phyloP scores from a whole-genome alignment of 2,797 vertebrate species.

The Catostomus latipinnis region DNA sequence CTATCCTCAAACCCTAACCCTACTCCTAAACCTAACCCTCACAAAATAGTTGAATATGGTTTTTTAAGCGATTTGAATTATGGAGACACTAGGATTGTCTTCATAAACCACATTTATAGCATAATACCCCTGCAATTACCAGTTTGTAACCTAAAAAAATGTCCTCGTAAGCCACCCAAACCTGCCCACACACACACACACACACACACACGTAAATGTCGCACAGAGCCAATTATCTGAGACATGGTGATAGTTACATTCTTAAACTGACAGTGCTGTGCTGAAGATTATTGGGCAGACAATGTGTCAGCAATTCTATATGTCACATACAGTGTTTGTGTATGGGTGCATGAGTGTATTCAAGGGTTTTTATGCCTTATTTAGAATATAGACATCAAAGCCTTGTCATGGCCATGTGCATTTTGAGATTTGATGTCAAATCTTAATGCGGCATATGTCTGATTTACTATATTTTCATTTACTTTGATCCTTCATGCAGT shows the following conservation, averaged over 20 bases:
- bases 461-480: not conserved
- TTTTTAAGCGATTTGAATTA: too few relatives aligned
- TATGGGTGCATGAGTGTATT: constrained; percentile 12
- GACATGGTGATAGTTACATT: constrained; percentile 47
- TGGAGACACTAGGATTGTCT: too few relatives aligned
- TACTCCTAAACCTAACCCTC: too few relatives aligned
- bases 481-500: constrained; percentile 23
- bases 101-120: too few relatives aligned
- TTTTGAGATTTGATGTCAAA: not conserved
- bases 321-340: constrained; percentile 28
- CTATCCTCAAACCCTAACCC: too few relatives aligned
- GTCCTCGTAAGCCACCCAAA: too few relatives aligned
- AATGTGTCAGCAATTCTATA: constrained; percentile 32
- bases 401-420: not conserved
- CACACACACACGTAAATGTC: constrained; percentile 45
- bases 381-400: not conserved
- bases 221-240: constrained; percentile 54
- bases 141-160: too few relatives aligned
- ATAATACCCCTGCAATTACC: too few relatives aligned
- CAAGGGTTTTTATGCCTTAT: not conserved
- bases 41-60: too few relatives aligned
- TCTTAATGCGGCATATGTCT: not conserved
- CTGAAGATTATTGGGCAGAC: constrained; percentile 44
- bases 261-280: constrained; percentile 37
- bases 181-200: not conserved